Evolutionary conservation across 1,140 invertebrate species (phyloP).

Genomic region (Cryptotermes secundus): DNA sequence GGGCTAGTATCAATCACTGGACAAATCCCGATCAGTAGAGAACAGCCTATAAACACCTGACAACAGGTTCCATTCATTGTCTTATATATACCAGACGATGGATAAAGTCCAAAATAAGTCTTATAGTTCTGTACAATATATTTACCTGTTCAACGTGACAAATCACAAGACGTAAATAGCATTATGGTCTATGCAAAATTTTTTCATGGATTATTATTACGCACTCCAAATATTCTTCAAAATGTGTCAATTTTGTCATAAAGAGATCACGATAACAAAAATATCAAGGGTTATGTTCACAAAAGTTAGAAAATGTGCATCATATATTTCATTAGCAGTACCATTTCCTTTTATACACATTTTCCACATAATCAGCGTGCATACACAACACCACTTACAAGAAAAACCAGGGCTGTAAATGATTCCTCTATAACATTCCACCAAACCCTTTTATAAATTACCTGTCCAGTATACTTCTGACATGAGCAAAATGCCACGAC

Average conservation of each 20-base stretch:
- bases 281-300: background rate
- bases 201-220: too few species aligned
- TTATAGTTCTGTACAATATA: too few species aligned
- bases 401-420: background rate
- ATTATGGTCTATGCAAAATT: too few species aligned
- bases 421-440: background rate
- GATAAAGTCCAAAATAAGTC: too few species aligned
- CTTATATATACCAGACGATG: too few species aligned
- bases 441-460: background rate
- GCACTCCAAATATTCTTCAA: background rate
- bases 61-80: too few species aligned
- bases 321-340: background rate
- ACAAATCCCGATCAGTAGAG: too few species aligned
- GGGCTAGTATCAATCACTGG: too few species aligned
- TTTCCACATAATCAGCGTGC: background rate
- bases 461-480: background rate
- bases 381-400: background rate
- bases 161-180: background rate
- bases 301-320: background rate
- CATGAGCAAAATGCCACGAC: background rate
- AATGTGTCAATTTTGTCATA: background rate
- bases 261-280: background rate
- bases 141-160: background rate
- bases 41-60: too few species aligned
- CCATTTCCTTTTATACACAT: background rate